phyloP scores from a whole-genome alignment of 2,113 vertebrate genomes.

The Neotragus pygmaeus region DNA sequence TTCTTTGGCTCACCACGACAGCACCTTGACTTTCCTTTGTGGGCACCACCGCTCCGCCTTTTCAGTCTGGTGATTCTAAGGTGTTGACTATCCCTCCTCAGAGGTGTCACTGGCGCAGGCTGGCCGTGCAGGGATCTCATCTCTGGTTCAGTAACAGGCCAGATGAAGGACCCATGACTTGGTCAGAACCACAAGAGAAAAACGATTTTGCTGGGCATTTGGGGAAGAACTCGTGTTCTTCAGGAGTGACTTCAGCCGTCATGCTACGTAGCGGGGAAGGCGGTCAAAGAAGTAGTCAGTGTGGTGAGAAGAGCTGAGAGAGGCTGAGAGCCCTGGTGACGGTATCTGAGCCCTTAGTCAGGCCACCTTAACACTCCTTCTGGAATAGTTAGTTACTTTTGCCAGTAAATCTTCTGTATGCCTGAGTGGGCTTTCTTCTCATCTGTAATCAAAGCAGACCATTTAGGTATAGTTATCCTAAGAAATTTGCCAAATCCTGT shows the following conservation, averaged over 20 bases:
- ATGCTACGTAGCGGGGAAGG: not conserved
- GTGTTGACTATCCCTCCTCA: not conserved
- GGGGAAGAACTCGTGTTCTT: not conserved
- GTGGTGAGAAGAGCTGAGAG: not conserved
- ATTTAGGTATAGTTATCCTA: not conserved
- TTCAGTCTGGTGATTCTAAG: not conserved
- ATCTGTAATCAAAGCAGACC: not conserved
- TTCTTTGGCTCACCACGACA: not conserved
- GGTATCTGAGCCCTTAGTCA: not conserved
- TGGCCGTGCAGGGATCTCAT: not conserved
- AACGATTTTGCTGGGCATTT: not conserved
- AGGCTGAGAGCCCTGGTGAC: not conserved
- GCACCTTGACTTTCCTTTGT: not conserved
- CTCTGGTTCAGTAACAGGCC: not conserved
- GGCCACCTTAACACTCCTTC: not conserved
- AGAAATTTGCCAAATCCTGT: not conserved
- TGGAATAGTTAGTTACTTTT: not conserved
- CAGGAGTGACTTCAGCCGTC: not conserved
- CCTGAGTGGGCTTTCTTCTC: not conserved
- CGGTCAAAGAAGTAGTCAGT: not conserved
- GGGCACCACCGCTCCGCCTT: not conserved
- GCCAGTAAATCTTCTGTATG: not conserved
- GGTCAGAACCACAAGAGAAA: not conserved
- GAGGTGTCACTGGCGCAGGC: not conserved
- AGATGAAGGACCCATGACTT: not conserved